Conservation (phyloP, 2,113 vertebrate genomes). For the Peromyscus polionotus region DNA sequence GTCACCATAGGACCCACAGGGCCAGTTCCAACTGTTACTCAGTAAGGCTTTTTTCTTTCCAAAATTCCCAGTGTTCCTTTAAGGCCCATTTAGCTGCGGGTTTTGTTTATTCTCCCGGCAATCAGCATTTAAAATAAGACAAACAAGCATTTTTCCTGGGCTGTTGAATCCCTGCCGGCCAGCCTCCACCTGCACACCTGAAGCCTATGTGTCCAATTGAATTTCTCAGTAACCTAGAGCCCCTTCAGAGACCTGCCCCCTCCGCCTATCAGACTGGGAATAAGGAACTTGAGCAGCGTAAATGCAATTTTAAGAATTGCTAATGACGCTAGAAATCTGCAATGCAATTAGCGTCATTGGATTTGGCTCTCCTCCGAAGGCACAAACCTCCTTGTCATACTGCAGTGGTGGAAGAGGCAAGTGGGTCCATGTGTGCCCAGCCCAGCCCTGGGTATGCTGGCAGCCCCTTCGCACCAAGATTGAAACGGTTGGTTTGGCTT, state of each 20-base stretch:
- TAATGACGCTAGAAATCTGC: slow-evolving; percentile 89
- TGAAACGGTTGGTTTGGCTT: slow-evolving; percentile 27
- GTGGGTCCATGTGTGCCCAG: slow-evolving; percentile 55
- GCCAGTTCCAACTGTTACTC: slow-evolving; percentile 69
- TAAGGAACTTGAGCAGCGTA: slow-evolving; percentile 86
- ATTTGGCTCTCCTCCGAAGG: slow-evolving; percentile 87
- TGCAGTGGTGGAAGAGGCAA: slow-evolving; percentile 62
- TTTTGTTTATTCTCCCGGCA: slow-evolving; percentile 83
- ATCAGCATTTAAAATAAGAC: slow-evolving; percentile 82
- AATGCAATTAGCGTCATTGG: slow-evolving; percentile 90
- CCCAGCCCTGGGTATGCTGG: slow-evolving; percentile 74
- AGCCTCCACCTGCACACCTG: slow-evolving; percentile 78
- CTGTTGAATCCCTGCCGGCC: slow-evolving; percentile 46
- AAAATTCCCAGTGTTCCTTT: slow-evolving; percentile 81
- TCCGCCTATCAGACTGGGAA: slow-evolving; percentile 81
- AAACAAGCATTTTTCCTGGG: slow-evolving; percentile 80
- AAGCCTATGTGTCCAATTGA: slow-evolving; percentile 70
- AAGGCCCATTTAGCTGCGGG: slow-evolving; percentile 78
- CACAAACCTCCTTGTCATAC: slow-evolving; percentile 83
- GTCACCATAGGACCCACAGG: slow-evolving; percentile 75
- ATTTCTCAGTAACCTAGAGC: slow-evolving; percentile 73
- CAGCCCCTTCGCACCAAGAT: slow-evolving; percentile 67
- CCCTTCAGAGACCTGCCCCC: slow-evolving; percentile 75
- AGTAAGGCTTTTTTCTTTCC: slow-evolving; percentile 69
- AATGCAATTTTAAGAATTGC: slow-evolving; percentile 88